Evolutionary conservation across 2,113 vertebrate genomes (phyloP), one percentile per base, ranked within the genome.

Genomic region (Electrona antarctica): DNA sequence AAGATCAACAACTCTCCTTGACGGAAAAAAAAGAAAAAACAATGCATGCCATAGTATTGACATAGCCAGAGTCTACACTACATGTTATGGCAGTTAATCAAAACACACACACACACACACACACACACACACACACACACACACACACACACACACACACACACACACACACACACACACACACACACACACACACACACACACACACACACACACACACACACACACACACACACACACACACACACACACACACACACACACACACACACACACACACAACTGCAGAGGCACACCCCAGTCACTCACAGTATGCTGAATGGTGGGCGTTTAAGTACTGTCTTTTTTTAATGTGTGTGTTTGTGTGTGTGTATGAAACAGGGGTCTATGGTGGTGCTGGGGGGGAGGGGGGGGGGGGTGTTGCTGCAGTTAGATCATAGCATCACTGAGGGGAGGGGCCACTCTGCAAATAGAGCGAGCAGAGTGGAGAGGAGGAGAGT

Each of bases 341-440:
- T 9, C 48, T 41, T 68, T 60, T 68, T 60, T 64, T 55, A 51
- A 46, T 49, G 56, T 63, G 74, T 68, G 67, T 75, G 59, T 77
- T 29, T 64, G 66, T 67, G 75, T 71, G 71, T 21, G 67, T 46
- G 29, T 41, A 29, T 63, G 61, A 21, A 13, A 13, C 50, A 52
- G 13, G 50, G 50, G 46, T 68, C 78, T 83, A 61, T 76, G 54
- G 21, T 3, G 10, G 65, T 7, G 33, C 3, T 47, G 51, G 75
- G 78, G 79, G 83, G 51, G 75, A 76, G 79, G 83, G 78, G 82
- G 80, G 79, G 84, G 88, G 84, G 87, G 80, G 80, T 83, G 88
- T 85, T 85, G 80, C 79, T 88, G 80, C 79, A 86, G 85, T 90
- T 90, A 88, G 89, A 90, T 91, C 85, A 88, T 80, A 87, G 89